Base-by-base conservation (phyloP, 2,888 invertebrate species). In the Pseudeuparius sepicola region DNA sequence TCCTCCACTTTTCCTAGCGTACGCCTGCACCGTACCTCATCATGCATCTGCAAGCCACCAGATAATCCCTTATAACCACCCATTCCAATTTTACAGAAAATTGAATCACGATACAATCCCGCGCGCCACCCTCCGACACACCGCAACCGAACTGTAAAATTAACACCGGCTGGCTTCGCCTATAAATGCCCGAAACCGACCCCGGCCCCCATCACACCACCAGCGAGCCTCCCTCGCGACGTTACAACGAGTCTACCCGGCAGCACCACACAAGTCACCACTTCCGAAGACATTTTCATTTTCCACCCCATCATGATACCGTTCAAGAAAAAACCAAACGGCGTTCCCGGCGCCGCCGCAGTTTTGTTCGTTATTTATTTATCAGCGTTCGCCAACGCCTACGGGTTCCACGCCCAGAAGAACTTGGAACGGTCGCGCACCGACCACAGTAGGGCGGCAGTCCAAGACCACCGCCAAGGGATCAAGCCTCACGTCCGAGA, bases 91-190 rank as follows among this genome's bases (percentile, higher is more conserved):
- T 39, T 31, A 34, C 25, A 32, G 14, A 27, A 34, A 39, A 39
- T 39, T 20, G 17, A 32, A 18, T 39, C 34, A 39, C 10, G 10
- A 15, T 7, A 31, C 13, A 32, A 39, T 25, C 23, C 27, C 28
- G 18, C 3, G n/a, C n/a, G n/a, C n/a, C n/a, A n/a, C n/a, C n/a
- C n/a, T n/a, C n/a, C n/a, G n/a, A n/a, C n/a, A n/a, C n/a, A n/a
- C n/a, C n/a, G n/a, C n/a, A n/a, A n/a, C 13, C 31, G 28, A 32
- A 14, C 25, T 38, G 41, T 39, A 34, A 41, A 41, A 41, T 41
- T 31, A 15, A 31, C 18, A 7, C 31, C 26, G n/a, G 12, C 13
- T 18, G 15, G 4, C 20, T 7, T 10, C 4, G 7, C 15, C 18
- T 31, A 33, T 40, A 38, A 38, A 38, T 34, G 29, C 14, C 6